These are phyloP conservation scores for Nansenia antarctica DNA, from an alignment of 2,113 vertebrate species.

Conservation along the genomic window DNA sequence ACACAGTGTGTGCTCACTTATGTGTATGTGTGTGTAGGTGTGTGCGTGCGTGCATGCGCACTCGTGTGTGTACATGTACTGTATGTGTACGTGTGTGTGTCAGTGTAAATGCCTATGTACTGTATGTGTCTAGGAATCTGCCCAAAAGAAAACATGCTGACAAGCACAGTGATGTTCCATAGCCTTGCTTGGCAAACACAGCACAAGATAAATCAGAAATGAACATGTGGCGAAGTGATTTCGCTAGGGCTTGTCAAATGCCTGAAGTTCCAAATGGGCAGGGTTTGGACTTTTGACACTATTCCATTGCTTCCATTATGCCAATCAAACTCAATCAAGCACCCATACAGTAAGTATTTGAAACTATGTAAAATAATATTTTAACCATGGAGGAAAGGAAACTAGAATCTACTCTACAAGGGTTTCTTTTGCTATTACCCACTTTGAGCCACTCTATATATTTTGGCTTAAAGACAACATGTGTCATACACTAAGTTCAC, in stretches of 20 bases:
- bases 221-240: background rate
- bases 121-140: slow-evolving; percentile 44
- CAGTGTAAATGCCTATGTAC: background rate
- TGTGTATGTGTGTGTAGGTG: background rate
- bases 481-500: background rate
- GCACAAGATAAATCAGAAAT: background rate
- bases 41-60: background rate
- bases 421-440: too few relatives aligned
- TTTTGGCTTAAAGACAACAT: background rate
- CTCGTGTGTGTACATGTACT: background rate
- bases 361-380: too few relatives aligned
- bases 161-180: background rate
- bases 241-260: background rate
- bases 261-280: too few relatives aligned
- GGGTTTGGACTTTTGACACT: too few relatives aligned
- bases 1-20: background rate
- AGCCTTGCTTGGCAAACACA: slow-evolving; percentile 1
- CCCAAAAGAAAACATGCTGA: slow-evolving; percentile 58
- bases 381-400: too few relatives aligned
- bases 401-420: background rate
- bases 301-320: too few relatives aligned
- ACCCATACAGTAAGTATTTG: too few relatives aligned
- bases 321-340: too few relatives aligned
- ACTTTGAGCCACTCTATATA: background rate
- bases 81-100: background rate